Percentiles rank a stretch among this genome's conserved stretches.
Evolutionary conservation across 2,113 vertebrate genomes (phyloP).

Genomic region (Triplophysa dalaica): DNA sequence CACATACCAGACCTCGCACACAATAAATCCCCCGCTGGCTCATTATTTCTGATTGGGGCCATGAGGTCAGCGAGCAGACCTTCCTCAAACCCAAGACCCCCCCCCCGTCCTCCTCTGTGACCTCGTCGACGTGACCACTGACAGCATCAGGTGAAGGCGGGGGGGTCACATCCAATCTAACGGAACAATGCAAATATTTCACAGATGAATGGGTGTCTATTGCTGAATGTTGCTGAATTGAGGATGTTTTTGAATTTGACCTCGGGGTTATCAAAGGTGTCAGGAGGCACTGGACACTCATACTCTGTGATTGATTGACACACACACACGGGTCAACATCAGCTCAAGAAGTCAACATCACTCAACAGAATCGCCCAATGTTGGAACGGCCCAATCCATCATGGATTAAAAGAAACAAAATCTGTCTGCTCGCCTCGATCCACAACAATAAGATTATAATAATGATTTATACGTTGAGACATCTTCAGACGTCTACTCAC

Average conservation of each 20-base stretch:
- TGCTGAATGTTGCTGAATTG: background rate
- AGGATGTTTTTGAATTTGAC: background rate
- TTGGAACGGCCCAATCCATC: no score
- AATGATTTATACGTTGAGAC: no score
- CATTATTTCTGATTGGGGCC: conserved; percentile 76
- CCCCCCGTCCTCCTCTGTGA: conserved; percentile 59
- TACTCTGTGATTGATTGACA: no score
- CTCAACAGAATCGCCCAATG: no score
- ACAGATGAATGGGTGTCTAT: conserved; percentile 20
- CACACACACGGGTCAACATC: no score
- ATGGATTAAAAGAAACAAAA: no score
- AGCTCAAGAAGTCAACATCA: no score
- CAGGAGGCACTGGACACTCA: background rate
- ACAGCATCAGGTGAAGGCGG: conserved; percentile 42
- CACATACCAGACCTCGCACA: conserved; percentile 66
- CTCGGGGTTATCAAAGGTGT: background rate
- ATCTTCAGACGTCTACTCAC: no score
- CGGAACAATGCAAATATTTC: background rate
- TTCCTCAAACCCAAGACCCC: conserved; percentile 75
- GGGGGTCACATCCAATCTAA: no score
- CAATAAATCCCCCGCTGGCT: conserved; percentile 70
- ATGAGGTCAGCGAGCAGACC: conserved; percentile 78
- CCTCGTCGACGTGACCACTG: conserved; percentile 69
- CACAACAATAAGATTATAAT: no score
- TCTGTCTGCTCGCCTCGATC: no score